A percentile compares a stretch with the other conserved stretches of the same genome.
These are phyloP conservation scores for Apamea epomidion DNA, from an alignment of 2,888 invertebrate species.

Conservation along the genomic window DNA sequence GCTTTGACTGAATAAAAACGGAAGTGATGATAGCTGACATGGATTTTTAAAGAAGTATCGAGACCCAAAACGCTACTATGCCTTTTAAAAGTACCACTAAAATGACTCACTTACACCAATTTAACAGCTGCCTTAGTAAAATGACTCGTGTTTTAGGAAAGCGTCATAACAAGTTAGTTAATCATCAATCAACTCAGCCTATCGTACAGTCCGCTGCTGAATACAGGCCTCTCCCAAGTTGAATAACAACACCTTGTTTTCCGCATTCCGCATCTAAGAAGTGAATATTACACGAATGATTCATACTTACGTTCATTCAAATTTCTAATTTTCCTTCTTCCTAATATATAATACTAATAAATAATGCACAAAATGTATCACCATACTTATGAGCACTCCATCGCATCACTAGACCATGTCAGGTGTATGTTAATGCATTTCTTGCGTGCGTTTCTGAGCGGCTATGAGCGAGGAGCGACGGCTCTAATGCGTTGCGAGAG, in stretches of 20 bases:
- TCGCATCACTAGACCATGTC: slow-evolving; percentile 12
- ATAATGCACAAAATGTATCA: neutral
- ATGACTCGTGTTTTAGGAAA: neutral
- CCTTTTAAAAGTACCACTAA: neutral
- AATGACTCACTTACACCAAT: neutral
- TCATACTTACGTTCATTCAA: neutral
- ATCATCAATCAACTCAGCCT: neutral
- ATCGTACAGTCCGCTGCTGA: neutral
- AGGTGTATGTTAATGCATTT: slow-evolving; percentile 77
- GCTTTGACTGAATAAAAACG: neutral
- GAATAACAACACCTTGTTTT: neutral
- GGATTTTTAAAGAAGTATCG: neutral
- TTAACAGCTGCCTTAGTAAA: neutral
- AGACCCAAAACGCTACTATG: neutral
- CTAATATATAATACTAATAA: neutral
- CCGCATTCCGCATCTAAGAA: neutral
- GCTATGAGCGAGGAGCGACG: slow-evolving; percentile 57
- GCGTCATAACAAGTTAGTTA: neutral
- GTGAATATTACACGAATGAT: neutral
- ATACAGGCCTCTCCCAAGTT: neutral
- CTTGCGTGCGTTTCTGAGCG: slow-evolving; percentile 74
- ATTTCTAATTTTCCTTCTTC: neutral
- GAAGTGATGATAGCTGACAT: neutral
- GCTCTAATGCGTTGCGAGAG: slow-evolving; percentile 60
- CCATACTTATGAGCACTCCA: slow-evolving; percentile 12